Conservation (phyloP, 2,113 vertebrate genomes). For the Cinclus cinclus region DNA sequence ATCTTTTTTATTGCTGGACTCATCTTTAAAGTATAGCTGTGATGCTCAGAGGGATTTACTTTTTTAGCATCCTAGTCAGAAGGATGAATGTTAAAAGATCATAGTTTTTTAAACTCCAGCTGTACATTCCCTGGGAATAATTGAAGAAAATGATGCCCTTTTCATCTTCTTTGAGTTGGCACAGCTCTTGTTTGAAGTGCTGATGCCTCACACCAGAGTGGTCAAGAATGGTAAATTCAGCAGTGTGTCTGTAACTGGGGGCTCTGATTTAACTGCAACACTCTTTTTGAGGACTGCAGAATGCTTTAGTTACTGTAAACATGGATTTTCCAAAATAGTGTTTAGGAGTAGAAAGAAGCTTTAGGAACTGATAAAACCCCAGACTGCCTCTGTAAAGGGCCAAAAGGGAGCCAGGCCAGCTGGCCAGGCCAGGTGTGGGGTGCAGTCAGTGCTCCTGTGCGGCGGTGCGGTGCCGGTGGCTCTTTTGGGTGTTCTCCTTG, state of each 20-base stretch:
- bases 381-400: neutral
- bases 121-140: neutral
- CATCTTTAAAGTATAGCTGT: neutral
- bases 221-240: neutral
- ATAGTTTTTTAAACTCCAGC: neutral
- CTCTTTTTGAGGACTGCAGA: neutral
- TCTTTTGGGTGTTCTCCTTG: neutral
- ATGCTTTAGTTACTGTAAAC: neutral
- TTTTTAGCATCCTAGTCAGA: neutral
- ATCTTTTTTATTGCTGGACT: neutral
- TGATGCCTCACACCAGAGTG: neutral
- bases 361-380: neutral
- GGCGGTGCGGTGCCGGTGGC: neutral
- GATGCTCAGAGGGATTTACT: neutral
- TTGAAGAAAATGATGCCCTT: neutral
- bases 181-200: neutral
- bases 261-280: neutral
- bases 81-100: neutral
- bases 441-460: neutral
- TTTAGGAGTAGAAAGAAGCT: neutral
- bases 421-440: neutral
- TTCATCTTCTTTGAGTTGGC: neutral
- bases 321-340: neutral
- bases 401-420: neutral
- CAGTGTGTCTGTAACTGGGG: neutral